Conservation (phyloP, 2,797 vertebrate species). For the Meriones psammophilus region DNA sequence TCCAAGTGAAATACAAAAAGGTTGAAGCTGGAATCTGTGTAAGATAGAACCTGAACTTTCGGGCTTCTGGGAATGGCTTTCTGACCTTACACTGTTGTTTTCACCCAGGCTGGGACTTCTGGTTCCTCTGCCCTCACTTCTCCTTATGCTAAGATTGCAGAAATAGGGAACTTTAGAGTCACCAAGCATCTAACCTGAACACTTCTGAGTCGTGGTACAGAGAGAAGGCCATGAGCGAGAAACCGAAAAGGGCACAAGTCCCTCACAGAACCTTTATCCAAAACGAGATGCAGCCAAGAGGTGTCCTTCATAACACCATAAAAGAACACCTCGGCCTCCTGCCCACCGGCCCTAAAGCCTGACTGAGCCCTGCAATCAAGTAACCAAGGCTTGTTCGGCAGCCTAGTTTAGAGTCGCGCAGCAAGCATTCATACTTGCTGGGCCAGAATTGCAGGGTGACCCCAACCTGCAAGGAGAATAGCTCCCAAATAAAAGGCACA, state of each 20-base stretch:
- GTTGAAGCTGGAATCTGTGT: not conserved
- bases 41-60: not conserved
- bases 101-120: not conserved
- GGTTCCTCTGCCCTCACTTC: not conserved
- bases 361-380: not conserved
- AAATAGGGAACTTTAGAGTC: not conserved
- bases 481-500: not conserved
- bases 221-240: not conserved
- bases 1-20: not conserved
- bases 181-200: not conserved
- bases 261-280: not conserved
- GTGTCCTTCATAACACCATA: too few relatives aligned
- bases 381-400: fast-evolving
- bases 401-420: not conserved
- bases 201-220: not conserved
- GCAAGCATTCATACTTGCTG: not conserved
- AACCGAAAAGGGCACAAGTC: not conserved
- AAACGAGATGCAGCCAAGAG: not conserved
- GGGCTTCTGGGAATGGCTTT: not conserved
- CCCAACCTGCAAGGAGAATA: not conserved
- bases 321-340: not conserved
- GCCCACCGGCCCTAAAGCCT: not conserved
- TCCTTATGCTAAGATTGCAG: not conserved
- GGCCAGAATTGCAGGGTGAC: not conserved
- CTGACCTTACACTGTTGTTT: not conserved